Conservation (phyloP, 2,888 invertebrate genomes). For the Bellardia pandia region DNA sequence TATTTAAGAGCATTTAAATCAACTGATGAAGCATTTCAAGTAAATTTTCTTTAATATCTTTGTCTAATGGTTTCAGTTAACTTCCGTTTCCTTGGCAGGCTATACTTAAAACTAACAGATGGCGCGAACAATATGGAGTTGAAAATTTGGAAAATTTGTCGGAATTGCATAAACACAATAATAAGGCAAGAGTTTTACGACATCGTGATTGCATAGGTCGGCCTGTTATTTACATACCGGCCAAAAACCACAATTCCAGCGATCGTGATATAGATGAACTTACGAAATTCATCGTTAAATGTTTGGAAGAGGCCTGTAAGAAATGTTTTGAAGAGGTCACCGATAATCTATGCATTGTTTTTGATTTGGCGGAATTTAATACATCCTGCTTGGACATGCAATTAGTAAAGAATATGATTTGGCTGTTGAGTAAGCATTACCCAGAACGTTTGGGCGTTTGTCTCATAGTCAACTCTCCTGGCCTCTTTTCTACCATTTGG, state of each 20-base stretch:
- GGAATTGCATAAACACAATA: conserved; percentile 86
- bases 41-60: conserved; percentile 76
- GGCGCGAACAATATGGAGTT: conserved; percentile 90
- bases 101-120: conserved; percentile 91
- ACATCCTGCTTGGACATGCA: conserved; percentile 92
- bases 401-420: conserved; percentile 91
- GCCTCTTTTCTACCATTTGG: conserved; percentile 92
- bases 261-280: conserved; percentile 90
- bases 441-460: conserved; percentile 92
- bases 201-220: conserved; percentile 90
- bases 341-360: conserved; percentile 92
- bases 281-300: conserved; percentile 91
- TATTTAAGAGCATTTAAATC: conserved; percentile 91
- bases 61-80: conserved; percentile 30
- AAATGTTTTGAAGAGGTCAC: conserved; percentile 91
- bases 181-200: conserved; percentile 88
- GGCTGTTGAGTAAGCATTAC: conserved; percentile 90
- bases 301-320: conserved; percentile 90
- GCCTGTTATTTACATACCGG: conserved; percentile 91
- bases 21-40: conserved; percentile 90
- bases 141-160: conserved; percentile 85
- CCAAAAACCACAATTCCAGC: conserved; percentile 89
- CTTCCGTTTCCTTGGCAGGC: conserved; percentile 85
- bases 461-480: conserved; percentile 89
- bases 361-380: conserved; percentile 90